phyloP scores from a whole-genome alignment of 2,888 invertebrate species.

The Lepidochrysops patricia region DNA sequence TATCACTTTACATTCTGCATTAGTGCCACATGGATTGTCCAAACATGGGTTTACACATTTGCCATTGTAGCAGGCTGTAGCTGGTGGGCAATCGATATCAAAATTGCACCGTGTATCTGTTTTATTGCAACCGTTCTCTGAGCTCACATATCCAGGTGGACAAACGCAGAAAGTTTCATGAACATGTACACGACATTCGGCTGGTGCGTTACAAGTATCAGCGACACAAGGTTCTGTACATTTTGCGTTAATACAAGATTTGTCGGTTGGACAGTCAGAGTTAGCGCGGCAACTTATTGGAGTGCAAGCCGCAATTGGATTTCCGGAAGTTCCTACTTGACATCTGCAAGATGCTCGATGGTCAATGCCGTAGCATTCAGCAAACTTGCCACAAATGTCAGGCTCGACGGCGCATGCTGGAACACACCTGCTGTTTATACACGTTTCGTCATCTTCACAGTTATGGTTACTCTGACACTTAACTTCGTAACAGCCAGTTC shows the following conservation, averaged over 20 bases:
- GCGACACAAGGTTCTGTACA: conserved; percentile 85
- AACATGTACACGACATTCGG: conserved; percentile 83
- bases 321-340: conserved; percentile 85
- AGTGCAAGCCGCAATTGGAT: conserved; percentile 84
- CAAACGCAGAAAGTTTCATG: conserved; percentile 88
- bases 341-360: conserved; percentile 91
- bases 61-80: conserved; percentile 86
- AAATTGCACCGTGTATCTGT: conserved; percentile 79
- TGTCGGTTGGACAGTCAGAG: conserved; percentile 85
- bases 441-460: conserved; percentile 88
- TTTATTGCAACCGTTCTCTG: conserved; percentile 75
- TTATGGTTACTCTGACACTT: conserved; percentile 84
- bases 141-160: conserved; percentile 83
- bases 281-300: conserved; percentile 87
- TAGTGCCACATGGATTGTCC: conserved; percentile 86
- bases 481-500: conserved; percentile 84
- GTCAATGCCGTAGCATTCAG: conserved; percentile 85
- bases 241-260: conserved; percentile 86
- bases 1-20: conserved; percentile 84
- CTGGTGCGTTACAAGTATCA: conserved; percentile 81
- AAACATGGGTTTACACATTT: conserved; percentile 90
- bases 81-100: conserved; percentile 88
- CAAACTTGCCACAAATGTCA: conserved; percentile 82
- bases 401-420: conserved; percentile 84
- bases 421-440: conserved; percentile 86